Evolutionary conservation across 2,797 vertebrate species (phyloP), one percentile per base, ranked within the genome.

Genomic region (Platalea minor): DNA sequence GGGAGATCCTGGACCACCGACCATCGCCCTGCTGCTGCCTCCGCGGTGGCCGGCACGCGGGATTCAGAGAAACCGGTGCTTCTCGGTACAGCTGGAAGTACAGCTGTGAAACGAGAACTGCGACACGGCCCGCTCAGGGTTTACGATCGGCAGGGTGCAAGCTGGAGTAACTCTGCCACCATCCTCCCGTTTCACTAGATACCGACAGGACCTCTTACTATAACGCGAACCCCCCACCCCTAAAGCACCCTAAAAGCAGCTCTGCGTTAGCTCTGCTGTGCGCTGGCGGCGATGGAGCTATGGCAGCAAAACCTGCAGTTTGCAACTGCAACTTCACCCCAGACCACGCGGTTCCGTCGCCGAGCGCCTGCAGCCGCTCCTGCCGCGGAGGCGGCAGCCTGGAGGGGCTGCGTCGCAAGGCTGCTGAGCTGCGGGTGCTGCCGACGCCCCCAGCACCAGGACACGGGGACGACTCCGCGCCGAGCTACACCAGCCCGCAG

Each of bases 331-430:
- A 16, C 25, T 26, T 29, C 51, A 9, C 37, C 24, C 35, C 33
- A 19, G n/a, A 19, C 51, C 26, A 2, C 0, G 35, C 1, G 7
- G 67, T 35, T 68, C 3, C 63, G 6, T 3, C 2, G 1, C 31
- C 1, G 29, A 85, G 53, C 53, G 35, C 37, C 53, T 72, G 9
- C 1, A 17, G 25, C 11, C 12, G 50, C 41, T 50, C 56, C 50
- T 6, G 35, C 11, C 2, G 51, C 21, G 48, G 51, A 16, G 3
- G 17, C 10, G 35, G 65, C 43, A 28, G 29, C 14, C 28, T 10
- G 64, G 23, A 26, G 23, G 33, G 78, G 17, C 64, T 39, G 53
- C 17, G 41, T 14, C 64, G 9, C 11, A 3, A 3, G 9, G 65
- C 54, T 17, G 35, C 54, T 26, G 2, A 46, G 37, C 63, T 8